Evolutionary conservation across 2,888 invertebrate species (phyloP).

Genomic region (Pollenia angustigena): DNA sequence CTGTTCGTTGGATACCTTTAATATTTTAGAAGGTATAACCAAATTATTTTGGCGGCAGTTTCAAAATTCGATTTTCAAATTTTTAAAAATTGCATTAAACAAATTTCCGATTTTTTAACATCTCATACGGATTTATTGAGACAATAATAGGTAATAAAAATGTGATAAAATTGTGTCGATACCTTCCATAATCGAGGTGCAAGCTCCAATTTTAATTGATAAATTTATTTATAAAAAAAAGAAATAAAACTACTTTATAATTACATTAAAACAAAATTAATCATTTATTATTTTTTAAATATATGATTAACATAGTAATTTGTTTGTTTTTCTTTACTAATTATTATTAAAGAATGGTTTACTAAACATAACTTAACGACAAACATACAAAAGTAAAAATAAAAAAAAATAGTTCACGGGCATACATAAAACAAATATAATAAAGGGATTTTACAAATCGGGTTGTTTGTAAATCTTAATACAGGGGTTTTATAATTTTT

Average conservation of each 20-base stretch:
- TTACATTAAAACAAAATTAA: constrained; percentile 51
- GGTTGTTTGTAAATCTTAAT: constrained; percentile 49
- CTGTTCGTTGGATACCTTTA: too few relatives aligned
- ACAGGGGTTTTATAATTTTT: constrained; percentile 9
- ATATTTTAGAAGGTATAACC: too few relatives aligned
- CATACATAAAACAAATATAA: constrained; percentile 50
- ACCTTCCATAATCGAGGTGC: too few relatives aligned
- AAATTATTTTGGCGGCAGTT: too few relatives aligned
- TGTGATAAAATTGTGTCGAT: too few relatives aligned
- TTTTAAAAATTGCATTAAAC: too few relatives aligned
- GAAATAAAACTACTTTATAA: background rate
- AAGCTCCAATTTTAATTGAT: too few relatives aligned
- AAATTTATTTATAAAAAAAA: background rate
- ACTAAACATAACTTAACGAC: constrained; percentile 56
- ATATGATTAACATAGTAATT: constrained; percentile 55
- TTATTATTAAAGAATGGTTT: constrained; percentile 52
- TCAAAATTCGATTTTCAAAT: too few relatives aligned
- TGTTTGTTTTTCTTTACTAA: constrained; percentile 34
- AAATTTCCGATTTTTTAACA: too few relatives aligned
- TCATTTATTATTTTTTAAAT: constrained; percentile 37
- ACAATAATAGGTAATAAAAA: too few relatives aligned
- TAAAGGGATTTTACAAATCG: constrained; percentile 48
- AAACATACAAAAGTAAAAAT: constrained; percentile 39
- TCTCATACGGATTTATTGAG: too few relatives aligned
- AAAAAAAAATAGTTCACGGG: constrained; percentile 57